A percentile compares a stretch with the other conserved stretches of the same genome.
Evolutionary conservation across 2,797 vertebrate species (phyloP).

Genomic region (Muscicapa comitata): DNA sequence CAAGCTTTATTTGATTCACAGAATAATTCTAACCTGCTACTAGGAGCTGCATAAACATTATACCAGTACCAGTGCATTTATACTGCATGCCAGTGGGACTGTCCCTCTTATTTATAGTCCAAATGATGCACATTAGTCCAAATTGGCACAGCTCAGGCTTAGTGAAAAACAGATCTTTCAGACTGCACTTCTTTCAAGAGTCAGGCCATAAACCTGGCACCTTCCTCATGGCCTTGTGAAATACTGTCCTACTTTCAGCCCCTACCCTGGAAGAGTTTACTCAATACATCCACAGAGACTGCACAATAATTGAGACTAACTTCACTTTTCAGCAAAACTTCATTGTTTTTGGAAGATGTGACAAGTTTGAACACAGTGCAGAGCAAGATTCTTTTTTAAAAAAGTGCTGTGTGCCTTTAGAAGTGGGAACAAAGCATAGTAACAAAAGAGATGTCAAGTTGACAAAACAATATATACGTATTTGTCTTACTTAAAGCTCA

Average conservation of each 20-base stretch:
- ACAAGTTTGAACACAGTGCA: background rate
- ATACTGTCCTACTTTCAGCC: background rate
- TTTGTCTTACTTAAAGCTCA: slow-evolving; percentile 14
- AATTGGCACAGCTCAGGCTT: background rate
- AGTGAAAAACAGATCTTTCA: background rate
- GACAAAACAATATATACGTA: background rate
- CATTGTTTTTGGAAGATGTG: background rate
- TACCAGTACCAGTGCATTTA: background rate
- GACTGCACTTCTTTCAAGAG: background rate
- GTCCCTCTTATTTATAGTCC: background rate
- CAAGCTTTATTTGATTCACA: background rate
- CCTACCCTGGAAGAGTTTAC: background rate
- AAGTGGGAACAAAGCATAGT: background rate
- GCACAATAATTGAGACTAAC: background rate
- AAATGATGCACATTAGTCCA: background rate
- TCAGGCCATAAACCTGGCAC: slow-evolving; percentile 2
- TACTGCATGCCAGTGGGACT: background rate
- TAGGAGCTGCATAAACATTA: background rate
- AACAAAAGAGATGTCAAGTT: background rate
- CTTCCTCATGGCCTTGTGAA: background rate
- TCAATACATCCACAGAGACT: background rate
- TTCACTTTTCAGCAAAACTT: slow-evolving; percentile 13
- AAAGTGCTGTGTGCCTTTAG: background rate
- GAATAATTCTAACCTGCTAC: background rate
- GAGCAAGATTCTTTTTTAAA: background rate